Base-by-base conservation (phyloP, 2,888 invertebrate species). In the Kuschelorhynchus macadamiae region DNA sequence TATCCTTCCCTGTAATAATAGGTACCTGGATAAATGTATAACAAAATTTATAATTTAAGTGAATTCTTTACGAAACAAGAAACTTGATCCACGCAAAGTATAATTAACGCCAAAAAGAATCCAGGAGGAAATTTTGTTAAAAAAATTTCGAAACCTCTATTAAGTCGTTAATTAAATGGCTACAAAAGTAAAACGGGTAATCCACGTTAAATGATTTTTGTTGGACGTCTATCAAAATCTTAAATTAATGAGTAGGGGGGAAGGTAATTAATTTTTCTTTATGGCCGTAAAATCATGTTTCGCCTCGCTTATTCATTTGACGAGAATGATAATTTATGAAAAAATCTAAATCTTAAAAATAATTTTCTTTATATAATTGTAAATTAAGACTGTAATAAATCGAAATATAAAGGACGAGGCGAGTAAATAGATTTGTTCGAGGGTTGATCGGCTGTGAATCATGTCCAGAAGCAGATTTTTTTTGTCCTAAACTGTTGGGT, bases 251-350 rank as follows among this genome's bases (percentile, higher is more conserved):
- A 20, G 49, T 49, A 50, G 39, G 47, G 39, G 36, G n/a, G n/a
- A n/a, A 49, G 52, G 21, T 61, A 47, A 61, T 61, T 61, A 61
- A 61, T 61, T 61, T 41, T 36, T 49, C 47, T 61, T 61, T 61
- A 61, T 61, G 47, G 61, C 61, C 41, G 36, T 50, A 61, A 57
- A 57, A 44, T 36, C n/a, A n/a, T 30, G 18, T 41, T 44, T 17
- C 17, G n/a, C 44, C 17, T 20, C 33, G n/a, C n/a, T n/a, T 44
- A 50, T 50, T 11, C 53, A 53, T 39, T 21, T 53, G 41, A 49
- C 16, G 30, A 16, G 25, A 39, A 36, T 21, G 11, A 61, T 36
- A 49, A 50, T 61, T 61, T 50, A 50, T 50, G 50, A n/a, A 41
- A 30, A 61, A 61, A 61, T 49, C 36, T 33, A 39, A 7, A 9